Percentiles rank a stretch among this genome's conserved stretches.
Evolutionary conservation across 1,140 invertebrate genomes (phyloP).

Genomic region (Drosophila bifasciata): DNA sequence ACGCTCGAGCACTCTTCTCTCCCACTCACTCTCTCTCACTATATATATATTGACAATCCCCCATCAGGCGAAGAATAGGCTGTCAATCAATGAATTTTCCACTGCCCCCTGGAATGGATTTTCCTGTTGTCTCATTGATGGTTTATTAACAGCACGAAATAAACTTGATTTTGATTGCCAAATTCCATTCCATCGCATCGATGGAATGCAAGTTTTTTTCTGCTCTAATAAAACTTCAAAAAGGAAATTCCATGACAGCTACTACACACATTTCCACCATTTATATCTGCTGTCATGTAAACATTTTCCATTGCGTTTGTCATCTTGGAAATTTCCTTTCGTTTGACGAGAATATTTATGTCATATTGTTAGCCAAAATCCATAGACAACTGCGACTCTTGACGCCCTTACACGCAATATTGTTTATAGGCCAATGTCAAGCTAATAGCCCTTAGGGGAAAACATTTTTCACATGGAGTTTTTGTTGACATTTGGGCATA

Average conservation of each 20-base stretch:
- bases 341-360: conserved; percentile 22
- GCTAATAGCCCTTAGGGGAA: no score
- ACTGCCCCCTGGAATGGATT: not conserved
- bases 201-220: no score
- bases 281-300: conserved; percentile 12
- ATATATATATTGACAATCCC: no score
- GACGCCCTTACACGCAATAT: conserved; percentile 16
- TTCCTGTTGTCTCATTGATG: conserved; percentile 33
- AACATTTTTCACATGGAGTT: no score
- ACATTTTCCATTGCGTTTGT: conserved; percentile 14
- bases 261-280: conserved; percentile 5
- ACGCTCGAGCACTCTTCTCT: not conserved
- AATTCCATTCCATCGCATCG: not conserved
- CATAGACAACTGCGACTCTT: conserved; percentile 32
- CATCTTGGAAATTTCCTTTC: conserved; percentile 20
- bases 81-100: not conserved
- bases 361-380: conserved; percentile 21
- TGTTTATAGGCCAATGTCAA: conserved; percentile 2
- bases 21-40: no score
- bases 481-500: no score
- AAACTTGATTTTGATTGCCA: not conserved
- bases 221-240: no score
- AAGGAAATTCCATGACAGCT: no score
- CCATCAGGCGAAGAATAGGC: not conserved
- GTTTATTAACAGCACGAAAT: conserved; percentile 33